These are phyloP conservation scores for Neotoma lepida DNA, from an alignment of 2,113 vertebrate species.

Conservation along the genomic window DNA sequence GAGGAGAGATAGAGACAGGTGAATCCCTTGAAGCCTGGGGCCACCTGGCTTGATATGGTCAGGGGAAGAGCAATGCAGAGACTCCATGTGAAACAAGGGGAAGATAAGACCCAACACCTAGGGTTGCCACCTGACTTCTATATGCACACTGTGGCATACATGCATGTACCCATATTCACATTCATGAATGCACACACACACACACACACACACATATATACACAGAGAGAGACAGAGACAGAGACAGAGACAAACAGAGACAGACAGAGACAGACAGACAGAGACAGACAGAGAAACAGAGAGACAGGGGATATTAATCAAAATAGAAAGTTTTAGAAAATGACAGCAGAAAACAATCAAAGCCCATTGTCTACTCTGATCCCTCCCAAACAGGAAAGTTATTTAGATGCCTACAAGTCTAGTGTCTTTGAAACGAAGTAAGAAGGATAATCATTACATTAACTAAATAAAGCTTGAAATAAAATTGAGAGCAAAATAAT, in stretches of 20 bases:
- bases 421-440: not conserved
- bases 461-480: constrained; percentile 14
- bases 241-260: not conserved
- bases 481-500: constrained; percentile 2
- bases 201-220: not conserved
- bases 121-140: too few species aligned
- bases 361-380: not conserved
- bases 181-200: too few species aligned
- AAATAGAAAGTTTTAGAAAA: constrained; percentile 1
- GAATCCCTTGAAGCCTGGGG: not conserved
- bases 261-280: not conserved
- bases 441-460: not conserved
- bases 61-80: not conserved
- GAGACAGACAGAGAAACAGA: not conserved
- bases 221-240: not conserved
- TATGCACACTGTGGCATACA: not conserved
- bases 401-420: not conserved
- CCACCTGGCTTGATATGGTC: not conserved
- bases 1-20: too few species aligned
- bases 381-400: not conserved
- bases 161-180: not conserved
- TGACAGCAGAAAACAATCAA: not conserved
- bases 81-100: not conserved
- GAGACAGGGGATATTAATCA: not conserved
- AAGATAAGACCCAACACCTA: not conserved